Evolutionary conservation across 2,797 vertebrate genomes (phyloP).

Genomic region (Perodicticus potto): DNA sequence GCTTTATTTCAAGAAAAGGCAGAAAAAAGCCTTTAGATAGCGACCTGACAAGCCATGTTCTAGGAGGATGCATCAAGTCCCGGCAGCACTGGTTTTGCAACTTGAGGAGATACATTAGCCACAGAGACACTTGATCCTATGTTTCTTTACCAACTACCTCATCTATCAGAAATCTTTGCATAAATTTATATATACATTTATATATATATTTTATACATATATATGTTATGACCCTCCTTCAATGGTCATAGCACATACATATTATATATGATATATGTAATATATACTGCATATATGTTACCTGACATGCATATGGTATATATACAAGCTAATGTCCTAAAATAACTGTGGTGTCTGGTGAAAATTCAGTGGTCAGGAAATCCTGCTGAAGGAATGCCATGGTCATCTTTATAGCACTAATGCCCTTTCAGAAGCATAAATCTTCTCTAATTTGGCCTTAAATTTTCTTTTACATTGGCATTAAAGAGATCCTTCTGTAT

Average conservation of each 20-base stretch:
- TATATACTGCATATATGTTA: too few species aligned
- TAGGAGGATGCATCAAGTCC: neutral
- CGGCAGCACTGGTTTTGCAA: neutral
- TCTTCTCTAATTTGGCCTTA: constrained; percentile 73
- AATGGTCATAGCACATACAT: neutral
- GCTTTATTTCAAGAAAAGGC: constrained; percentile 20
- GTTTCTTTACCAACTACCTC: neutral
- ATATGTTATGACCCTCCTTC: neutral
- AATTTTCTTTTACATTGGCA: constrained; percentile 71
- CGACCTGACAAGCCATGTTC: neutral
- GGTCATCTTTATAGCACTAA: constrained; percentile 57
- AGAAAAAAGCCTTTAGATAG: neutral
- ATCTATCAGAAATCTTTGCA: neutral
- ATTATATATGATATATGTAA: too few species aligned
- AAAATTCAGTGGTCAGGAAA: constrained; percentile 66
- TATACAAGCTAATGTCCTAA: neutral
- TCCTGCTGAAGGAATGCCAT: constrained; percentile 22
- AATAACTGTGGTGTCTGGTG: neutral
- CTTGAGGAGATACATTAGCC: neutral
- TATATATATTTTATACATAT: neutral
- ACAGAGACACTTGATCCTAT: neutral
- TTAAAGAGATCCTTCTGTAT: constrained; percentile 69
- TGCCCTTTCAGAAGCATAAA: constrained; percentile 55
- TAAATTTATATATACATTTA: neutral
- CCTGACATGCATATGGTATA: neutral